Conservation (phyloP, 2,888 invertebrate species). For the Callosobruchus maculatus region DNA sequence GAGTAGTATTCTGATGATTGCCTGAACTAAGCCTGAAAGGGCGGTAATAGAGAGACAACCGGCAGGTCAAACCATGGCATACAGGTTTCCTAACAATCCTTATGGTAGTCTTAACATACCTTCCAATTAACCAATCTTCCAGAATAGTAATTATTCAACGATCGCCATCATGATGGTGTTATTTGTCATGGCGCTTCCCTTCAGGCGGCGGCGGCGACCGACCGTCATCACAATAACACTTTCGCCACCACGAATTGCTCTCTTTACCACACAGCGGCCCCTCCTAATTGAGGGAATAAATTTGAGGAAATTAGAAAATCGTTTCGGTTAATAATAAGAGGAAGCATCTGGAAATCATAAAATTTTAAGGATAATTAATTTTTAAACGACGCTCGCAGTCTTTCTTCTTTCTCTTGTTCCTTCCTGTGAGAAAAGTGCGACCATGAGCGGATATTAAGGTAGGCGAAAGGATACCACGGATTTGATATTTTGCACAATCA, state of each 20-base stretch:
- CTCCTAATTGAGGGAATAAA: conserved; percentile 7
- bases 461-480: too few species aligned
- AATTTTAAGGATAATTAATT: conserved; percentile 45
- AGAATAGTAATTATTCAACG: background rate
- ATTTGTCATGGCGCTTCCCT: background rate
- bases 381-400: conserved; percentile 27
- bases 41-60: too few species aligned
- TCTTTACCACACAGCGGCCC: background rate
- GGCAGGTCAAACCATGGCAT: background rate
- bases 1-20: too few species aligned
- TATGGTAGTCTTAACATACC: too few species aligned
- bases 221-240: background rate
- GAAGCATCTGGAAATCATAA: conserved; percentile 29
- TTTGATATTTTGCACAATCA: too few species aligned
- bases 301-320: conserved; percentile 15
- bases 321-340: conserved; percentile 17
- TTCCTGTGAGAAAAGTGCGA: background rate
- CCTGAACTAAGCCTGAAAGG: too few species aligned
- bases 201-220: background rate
- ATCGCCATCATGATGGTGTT: background rate
- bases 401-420: background rate
- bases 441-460: background rate
- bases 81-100: conserved; percentile 8
- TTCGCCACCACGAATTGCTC: background rate
- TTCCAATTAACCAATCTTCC: background rate